A percentile compares a stretch with the other conserved stretches of the same genome.
These are phyloP conservation scores for Echinops telfairi DNA, from an alignment of 2,113 vertebrate genomes.

Conservation along the genomic window DNA sequence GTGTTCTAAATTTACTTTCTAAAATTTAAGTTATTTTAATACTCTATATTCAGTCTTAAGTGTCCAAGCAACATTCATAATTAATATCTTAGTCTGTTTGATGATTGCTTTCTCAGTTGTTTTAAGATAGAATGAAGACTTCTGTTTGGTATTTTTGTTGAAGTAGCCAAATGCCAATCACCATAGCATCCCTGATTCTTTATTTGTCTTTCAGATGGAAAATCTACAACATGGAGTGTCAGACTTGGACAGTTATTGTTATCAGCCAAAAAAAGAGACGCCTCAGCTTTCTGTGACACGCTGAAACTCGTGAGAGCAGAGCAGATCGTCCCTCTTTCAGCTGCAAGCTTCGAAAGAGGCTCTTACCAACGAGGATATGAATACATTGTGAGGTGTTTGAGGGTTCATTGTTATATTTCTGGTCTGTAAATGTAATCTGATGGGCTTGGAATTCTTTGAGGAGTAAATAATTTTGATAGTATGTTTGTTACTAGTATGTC, in stretches of 20 bases:
- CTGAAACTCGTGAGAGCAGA: conserved; percentile 95
- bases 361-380: conserved; percentile 99
- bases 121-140: conserved; percentile 34
- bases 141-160: conserved; percentile 46
- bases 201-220: conserved; percentile 88
- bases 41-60: conserved; percentile 53
- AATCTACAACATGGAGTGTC: conserved; percentile 95
- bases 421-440: conserved; percentile 26
- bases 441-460: conserved; percentile 43
- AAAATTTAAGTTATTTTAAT: conserved; percentile 44
- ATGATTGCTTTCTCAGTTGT: conserved; percentile 37
- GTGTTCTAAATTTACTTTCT: conserved; percentile 55
- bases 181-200: conserved; percentile 38
- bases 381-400: conserved; percentile 94
- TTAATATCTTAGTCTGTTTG: conserved; percentile 45
- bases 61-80: conserved; percentile 15
- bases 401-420: conserved; percentile 53
- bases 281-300: conserved; percentile 91
- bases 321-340: conserved; percentile 98
- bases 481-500: background rate
- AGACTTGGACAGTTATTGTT: conserved; percentile 95
- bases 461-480: conserved; percentile 20
- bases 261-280: conserved; percentile 94
- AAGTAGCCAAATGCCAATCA: background rate
- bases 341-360: conserved; percentile 98